Evolutionary conservation across 1,140 invertebrate genomes (phyloP).

Genomic region (Mamestra configurata): DNA sequence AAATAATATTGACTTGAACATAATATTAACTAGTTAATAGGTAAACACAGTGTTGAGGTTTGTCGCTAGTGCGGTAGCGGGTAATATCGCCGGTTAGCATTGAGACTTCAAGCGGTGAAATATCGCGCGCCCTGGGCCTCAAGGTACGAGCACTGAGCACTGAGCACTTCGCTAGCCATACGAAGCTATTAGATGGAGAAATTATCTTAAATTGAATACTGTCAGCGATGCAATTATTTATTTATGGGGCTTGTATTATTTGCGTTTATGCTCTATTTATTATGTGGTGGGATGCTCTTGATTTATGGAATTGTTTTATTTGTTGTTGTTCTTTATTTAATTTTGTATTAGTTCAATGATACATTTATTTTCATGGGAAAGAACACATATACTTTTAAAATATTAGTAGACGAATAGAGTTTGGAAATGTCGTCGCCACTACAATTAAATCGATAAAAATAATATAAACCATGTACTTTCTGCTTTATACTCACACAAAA

Average conservation of each 20-base stretch:
- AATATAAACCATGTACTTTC: no score
- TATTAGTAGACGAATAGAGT: no score
- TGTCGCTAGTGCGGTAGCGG: constrained; percentile 36
- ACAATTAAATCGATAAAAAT: no score
- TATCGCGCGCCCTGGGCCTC: constrained; percentile 50
- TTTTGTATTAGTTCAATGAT: not conserved
- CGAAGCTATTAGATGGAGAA: constrained; percentile 37
- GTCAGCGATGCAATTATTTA: constrained; percentile 28
- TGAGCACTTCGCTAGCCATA: not conserved
- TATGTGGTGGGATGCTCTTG: not conserved
- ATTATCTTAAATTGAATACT: constrained; percentile 26
- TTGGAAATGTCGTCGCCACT: no score
- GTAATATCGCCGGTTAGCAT: constrained; percentile 59
- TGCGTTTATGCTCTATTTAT: not conserved
- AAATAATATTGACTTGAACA: constrained; percentile 6
- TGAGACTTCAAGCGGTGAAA: constrained; percentile 63
- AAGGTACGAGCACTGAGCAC: no score
- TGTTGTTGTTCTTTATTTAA: not conserved
- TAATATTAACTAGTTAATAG: constrained; percentile 30
- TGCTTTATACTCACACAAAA: no score
- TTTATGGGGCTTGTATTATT: not conserved
- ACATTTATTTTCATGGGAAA: no score
- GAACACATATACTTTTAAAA: no score
- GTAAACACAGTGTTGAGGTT: constrained; percentile 11
- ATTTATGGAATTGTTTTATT: not conserved